Percentiles rank a stretch among this genome's conserved stretches.
Evolutionary conservation across 2,113 vertebrate species (phyloP).

Genomic region (Herpailurus yagouaroundi): DNA sequence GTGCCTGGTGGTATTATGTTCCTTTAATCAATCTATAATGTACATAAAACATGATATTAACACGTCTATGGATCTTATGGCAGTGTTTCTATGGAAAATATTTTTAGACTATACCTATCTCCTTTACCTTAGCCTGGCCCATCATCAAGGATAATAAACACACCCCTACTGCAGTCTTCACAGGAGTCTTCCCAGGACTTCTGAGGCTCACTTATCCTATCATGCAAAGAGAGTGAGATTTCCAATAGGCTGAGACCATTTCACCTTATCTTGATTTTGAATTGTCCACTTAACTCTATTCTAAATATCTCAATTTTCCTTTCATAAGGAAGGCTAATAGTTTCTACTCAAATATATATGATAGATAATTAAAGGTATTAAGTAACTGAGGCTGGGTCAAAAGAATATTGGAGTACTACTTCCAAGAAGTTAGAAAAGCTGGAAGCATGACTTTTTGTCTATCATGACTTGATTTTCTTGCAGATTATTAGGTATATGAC

Average conservation of each 20-base stretch:
- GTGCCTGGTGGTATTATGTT: not conserved
- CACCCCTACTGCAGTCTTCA: not conserved
- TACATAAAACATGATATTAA: not conserved
- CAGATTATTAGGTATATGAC: not conserved
- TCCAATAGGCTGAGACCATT: not conserved
- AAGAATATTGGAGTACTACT: not conserved
- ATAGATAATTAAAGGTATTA: not conserved
- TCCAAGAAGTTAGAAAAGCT: conserved; percentile 23
- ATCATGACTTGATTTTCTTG: conserved; percentile 5
- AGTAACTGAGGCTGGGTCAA: not conserved
- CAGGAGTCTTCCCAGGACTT: not conserved
- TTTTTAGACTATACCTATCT: not conserved
- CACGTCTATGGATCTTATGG: not conserved
- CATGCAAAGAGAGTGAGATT: not conserved
- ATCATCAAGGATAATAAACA: not conserved
- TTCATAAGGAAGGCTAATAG: not conserved
- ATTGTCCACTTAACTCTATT: not conserved
- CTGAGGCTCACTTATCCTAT: not conserved
- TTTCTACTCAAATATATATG: not conserved
- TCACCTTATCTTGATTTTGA: conserved; percentile 19
- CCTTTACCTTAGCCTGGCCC: not conserved
- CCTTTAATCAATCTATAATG: not conserved
- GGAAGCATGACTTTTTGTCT: not conserved
- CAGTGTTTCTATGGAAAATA: not conserved
- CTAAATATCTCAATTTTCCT: not conserved